Conservation (phyloP, 2,888 invertebrate species). For the Pandemis heparana region DNA sequence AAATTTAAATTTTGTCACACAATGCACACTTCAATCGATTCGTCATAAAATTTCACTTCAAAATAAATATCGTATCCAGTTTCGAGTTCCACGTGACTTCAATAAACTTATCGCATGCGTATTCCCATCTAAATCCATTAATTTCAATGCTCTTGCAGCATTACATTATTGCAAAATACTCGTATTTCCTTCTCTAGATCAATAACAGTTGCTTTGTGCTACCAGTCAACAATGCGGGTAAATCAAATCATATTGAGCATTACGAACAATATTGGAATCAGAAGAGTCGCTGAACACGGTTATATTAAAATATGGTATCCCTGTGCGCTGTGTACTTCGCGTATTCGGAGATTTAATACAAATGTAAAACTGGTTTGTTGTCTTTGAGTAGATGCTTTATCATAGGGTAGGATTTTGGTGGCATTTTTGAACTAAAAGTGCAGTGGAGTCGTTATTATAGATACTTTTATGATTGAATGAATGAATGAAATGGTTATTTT, state of each 20-base stretch:
- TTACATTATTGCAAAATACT: slow-evolving; percentile 7
- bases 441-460: too few relatives aligned
- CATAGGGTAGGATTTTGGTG: too few relatives aligned
- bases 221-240: slow-evolving; percentile 41
- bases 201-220: slow-evolving; percentile 1
- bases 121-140: not conserved
- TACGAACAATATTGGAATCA: slow-evolving; percentile 63
- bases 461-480: too few relatives aligned
- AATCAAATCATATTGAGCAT: slow-evolving; percentile 58
- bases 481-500: too few relatives aligned
- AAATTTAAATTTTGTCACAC: too few relatives aligned
- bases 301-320: slow-evolving; percentile 67
- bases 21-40: too few relatives aligned
- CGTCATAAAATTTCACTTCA: not conserved
- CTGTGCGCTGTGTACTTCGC: slow-evolving; percentile 59
- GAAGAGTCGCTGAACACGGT: slow-evolving; percentile 53
- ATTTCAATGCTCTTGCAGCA: not conserved
- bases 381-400: too few relatives aligned
- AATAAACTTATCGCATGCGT: not conserved
- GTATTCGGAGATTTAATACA: slow-evolving; percentile 76
- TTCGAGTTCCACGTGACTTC: not conserved
- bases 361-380: slow-evolving; percentile 44
- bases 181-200: not conserved
- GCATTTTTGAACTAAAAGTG: too few relatives aligned
- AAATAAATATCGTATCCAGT: not conserved